Conservation (phyloP, 1,140 invertebrate species). For the Octopus sinensis region DNA sequence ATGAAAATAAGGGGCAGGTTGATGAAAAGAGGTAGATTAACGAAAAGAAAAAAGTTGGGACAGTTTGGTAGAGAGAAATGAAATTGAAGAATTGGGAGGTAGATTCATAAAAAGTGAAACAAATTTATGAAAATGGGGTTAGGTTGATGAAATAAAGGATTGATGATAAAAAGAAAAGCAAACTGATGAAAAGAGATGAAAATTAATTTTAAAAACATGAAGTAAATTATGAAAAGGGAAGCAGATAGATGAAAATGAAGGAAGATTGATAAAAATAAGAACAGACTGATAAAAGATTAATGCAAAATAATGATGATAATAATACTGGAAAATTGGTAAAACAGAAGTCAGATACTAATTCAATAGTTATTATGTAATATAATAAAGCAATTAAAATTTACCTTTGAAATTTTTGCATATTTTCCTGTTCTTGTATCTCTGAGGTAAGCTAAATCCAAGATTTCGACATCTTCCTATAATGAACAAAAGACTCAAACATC, state of each 20-base stretch:
- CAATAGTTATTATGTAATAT: too few species aligned
- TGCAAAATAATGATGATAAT: too few species aligned
- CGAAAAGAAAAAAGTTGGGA: not conserved
- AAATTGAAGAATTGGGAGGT: not conserved
- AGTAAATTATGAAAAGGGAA: not conserved
- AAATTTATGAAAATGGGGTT: not conserved
- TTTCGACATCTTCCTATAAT: too few species aligned
- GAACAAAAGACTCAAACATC: too few species aligned
- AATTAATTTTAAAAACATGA: not conserved
- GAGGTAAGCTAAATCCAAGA: not conserved
- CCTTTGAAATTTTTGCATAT: too few species aligned
- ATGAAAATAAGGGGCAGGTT: not conserved
- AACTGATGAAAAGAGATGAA: not conserved
- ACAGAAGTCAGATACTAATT: too few species aligned
- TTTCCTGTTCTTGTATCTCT: slow-evolving; percentile 4
- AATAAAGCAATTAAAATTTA: too few species aligned
- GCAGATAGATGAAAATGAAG: not conserved
- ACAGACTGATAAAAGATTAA: too few species aligned
- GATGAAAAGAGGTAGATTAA: not conserved
- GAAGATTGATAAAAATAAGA: not conserved
- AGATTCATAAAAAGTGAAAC: too few species aligned
- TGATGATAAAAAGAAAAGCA: not conserved
- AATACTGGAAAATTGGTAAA: too few species aligned
- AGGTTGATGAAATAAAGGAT: not conserved
- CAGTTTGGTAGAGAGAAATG: not conserved